phyloP scores from a whole-genome alignment of 1,140 invertebrate species.

The Drosophila watanabei region DNA sequence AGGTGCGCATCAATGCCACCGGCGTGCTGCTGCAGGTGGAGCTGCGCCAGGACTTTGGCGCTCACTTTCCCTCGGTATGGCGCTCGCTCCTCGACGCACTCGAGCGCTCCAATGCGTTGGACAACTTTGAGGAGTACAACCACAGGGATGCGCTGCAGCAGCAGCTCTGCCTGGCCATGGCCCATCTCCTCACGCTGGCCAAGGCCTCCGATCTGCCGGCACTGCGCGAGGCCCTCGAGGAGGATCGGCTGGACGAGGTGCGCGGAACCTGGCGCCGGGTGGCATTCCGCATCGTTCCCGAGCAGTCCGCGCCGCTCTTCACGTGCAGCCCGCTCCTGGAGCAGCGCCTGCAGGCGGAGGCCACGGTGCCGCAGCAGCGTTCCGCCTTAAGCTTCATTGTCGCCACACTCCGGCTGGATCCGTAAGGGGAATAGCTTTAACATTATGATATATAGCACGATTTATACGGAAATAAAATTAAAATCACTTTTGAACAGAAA shows the following conservation, averaged over 20 bases:
- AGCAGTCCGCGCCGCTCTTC: slow-evolving; percentile 74
- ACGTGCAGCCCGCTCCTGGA: slow-evolving; percentile 59
- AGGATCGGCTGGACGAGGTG: slow-evolving; percentile 58
- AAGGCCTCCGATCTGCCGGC: slow-evolving; percentile 47
- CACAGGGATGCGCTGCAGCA: slow-evolving; percentile 92
- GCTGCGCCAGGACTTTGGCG: slow-evolving; percentile 88
- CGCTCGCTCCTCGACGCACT: slow-evolving; percentile 89
- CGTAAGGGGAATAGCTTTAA: slow-evolving; percentile 1
- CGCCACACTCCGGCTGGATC: slow-evolving; percentile 48
- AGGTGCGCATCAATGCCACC: slow-evolving; percentile 93
- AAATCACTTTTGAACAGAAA: neutral
- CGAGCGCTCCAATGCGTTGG: slow-evolving; percentile 90
- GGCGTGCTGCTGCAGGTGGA: slow-evolving; percentile 89
- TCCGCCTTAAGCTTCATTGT: slow-evolving; percentile 47
- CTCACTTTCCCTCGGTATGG: slow-evolving; percentile 89
- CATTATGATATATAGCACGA: neutral
- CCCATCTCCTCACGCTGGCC: slow-evolving; percentile 65
- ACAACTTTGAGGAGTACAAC: slow-evolving; percentile 92
- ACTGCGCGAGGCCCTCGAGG: slow-evolving; percentile 33
- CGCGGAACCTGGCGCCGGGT: slow-evolving; percentile 75
- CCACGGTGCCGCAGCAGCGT: slow-evolving; percentile 33
- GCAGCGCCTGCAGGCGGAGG: slow-evolving; percentile 44
- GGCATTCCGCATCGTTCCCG: slow-evolving; percentile 75
- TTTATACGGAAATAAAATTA: neutral
- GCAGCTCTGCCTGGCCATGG: slow-evolving; percentile 84